Base-by-base conservation (phyloP, 1,140 invertebrate species). In the Euwallacea similis region DNA sequence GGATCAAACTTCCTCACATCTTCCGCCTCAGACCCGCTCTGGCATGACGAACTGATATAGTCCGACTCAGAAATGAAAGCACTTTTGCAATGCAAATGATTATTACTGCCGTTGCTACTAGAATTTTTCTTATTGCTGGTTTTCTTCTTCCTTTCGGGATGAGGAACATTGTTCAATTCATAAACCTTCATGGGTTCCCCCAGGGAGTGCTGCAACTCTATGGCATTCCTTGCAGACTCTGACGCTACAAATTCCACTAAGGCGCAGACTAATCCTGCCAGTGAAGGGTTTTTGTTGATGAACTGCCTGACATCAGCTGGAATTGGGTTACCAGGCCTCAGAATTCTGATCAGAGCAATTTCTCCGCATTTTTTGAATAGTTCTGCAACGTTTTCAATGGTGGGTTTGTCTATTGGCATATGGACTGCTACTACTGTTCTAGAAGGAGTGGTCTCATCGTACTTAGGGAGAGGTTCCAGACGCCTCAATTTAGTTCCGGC, bases 401-500 rank as follows among this genome's bases (percentile, higher is more conserved):
- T 89, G 0, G 94, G 87, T 74, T 90, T 91, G 47, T 95, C 92
- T 13, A 93, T 84, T 0, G 94, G 93, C 77, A 97, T 86, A 78
- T 90, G 88, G 2, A 94, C 89, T 2, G 91, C 94, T n/a, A 97
- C 89, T 11, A 97, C 90, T 0, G 94, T 96, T 75, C 95, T 87
- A 0, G 94, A 96, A 0, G 91, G 91, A 8, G 93, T 92, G 0
- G 94, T 95, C 82, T 97, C 94, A 79, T 97, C 94, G 81, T 93
- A 93, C 41, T 91, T 88, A 6, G 95, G 95, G 62, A 98, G 83
- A 0, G 95, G 90, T 43, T 94, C 91, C 11, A 91, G 83, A 55
- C 96, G 87, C 9, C 95, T 84, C n/a, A 98, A 86, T 79, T 98
- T 98, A 0, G 94, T 97, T 21, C 94, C 93, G 55, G 90, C 86